A percentile compares a stretch with the other conserved stretches of the same genome.
Conservation (phyloP, 2,113 vertebrate genomes). For the Phyllopteryx taeniolatus region DNA sequence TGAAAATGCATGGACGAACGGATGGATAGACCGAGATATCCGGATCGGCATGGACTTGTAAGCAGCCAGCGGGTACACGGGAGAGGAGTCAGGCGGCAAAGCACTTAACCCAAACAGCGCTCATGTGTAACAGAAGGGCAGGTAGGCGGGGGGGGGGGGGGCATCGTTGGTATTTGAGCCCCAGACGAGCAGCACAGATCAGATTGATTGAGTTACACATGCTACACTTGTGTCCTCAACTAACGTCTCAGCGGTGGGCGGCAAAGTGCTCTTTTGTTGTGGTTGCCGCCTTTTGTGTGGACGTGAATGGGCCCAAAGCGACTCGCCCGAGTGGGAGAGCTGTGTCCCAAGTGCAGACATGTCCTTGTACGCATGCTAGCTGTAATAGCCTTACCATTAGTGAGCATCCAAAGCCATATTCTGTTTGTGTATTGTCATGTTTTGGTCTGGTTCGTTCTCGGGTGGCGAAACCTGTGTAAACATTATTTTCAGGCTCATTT, state of each 20-base stretch:
- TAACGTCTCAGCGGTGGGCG: slow-evolving; percentile 62
- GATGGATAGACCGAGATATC: no score
- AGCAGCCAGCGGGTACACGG: background rate
- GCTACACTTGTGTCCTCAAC: slow-evolving; percentile 61
- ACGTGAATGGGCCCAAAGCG: slow-evolving; percentile 45
- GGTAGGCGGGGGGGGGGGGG: background rate
- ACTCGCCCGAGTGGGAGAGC: slow-evolving; percentile 13
- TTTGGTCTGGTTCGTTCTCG: slow-evolving; percentile 29
- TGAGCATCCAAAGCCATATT: background rate
- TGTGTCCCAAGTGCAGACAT: background rate
- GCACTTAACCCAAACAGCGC: slow-evolving; percentile 52
- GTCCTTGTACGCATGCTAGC: background rate
- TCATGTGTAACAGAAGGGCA: slow-evolving; percentile 50
- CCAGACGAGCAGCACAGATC: slow-evolving; percentile 53
- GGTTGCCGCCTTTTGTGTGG: slow-evolving; percentile 42
- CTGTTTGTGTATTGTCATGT: slow-evolving; percentile 19
- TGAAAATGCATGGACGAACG: no score
- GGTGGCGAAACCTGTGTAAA: slow-evolving; percentile 28
- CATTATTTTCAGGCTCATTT: slow-evolving; percentile 17
- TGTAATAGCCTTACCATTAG: background rate
- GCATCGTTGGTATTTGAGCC: slow-evolving; percentile 39
- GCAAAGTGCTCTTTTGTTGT: slow-evolving; percentile 68
- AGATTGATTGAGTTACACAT: slow-evolving; percentile 72
- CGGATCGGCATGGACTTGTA: background rate
- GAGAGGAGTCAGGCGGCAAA: slow-evolving; percentile 41